A percentile compares a stretch with the other conserved stretches of the same genome.
phyloP scores from a whole-genome alignment of 2,888 invertebrate genomes.

The Melieria crassipennis region DNA sequence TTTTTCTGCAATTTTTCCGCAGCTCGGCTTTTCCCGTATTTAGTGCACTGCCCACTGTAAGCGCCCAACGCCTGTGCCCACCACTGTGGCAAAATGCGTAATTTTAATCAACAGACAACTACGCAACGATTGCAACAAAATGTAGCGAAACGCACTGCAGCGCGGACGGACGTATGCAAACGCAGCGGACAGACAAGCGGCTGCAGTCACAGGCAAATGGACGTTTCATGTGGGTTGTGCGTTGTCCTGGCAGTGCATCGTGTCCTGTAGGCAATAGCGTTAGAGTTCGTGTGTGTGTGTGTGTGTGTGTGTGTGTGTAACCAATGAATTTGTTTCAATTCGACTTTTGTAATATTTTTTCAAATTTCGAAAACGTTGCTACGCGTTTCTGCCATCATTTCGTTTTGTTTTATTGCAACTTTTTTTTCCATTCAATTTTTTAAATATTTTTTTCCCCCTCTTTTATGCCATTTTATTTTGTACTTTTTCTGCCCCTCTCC shows the following conservation, averaged over 20 bases:
- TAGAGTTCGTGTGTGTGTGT: too few relatives aligned
- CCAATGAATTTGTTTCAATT: constrained; percentile 26
- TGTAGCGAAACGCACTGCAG: constrained; percentile 23
- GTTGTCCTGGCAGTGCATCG: too few relatives aligned
- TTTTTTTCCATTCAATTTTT: background rate
- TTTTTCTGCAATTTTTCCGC: constrained; percentile 11
- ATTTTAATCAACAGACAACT: constrained; percentile 33
- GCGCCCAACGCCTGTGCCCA: background rate
- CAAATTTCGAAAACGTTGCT: constrained; percentile 28
- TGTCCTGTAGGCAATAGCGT: background rate
- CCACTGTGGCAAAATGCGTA: constrained; percentile 34
- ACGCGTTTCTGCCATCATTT: constrained; percentile 5
- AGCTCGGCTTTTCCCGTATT: background rate
- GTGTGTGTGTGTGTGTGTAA: background rate
- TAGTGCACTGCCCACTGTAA: background rate
- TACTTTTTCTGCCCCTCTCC: too few relatives aligned
- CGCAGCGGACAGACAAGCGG: constrained; percentile 16
- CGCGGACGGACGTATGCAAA: constrained; percentile 17
- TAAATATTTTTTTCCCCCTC: background rate
- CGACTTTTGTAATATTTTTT: constrained; percentile 30
- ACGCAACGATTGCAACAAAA: constrained; percentile 12
- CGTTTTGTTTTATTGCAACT: background rate
- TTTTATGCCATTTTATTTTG: background rate
- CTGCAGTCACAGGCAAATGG: background rate
- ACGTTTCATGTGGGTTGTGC: too few relatives aligned